These are phyloP conservation scores for Rhopalosiphum padi DNA, from an alignment of 1,140 invertebrate species.

Conservation along the genomic window DNA sequence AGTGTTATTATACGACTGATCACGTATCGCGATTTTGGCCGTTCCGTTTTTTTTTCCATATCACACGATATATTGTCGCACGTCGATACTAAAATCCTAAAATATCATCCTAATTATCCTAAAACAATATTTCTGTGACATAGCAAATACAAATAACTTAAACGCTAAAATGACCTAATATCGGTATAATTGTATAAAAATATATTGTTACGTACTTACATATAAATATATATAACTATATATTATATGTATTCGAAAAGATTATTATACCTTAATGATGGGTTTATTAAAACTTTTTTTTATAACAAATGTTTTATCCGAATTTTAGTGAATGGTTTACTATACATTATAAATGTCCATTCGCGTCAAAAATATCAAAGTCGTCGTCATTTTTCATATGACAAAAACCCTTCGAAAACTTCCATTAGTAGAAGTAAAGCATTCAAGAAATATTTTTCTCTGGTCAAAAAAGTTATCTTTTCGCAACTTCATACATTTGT, in stretches of 20 bases:
- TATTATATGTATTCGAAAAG: rapidly evolving
- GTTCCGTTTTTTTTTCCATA: too few species aligned
- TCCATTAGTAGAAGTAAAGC: background rate
- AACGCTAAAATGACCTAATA: too few species aligned
- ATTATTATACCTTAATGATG: too few species aligned
- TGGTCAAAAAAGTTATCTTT: constrained; percentile 3
- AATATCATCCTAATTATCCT: too few species aligned
- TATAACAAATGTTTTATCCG: background rate
- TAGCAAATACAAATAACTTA: too few species aligned
- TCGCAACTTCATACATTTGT: background rate
- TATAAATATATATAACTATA: too few species aligned
- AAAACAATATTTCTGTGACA: too few species aligned
- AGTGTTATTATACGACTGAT: background rate
- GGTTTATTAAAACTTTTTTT: too few species aligned
- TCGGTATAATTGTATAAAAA: too few species aligned
- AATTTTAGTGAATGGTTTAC: background rate
- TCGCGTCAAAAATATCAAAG: background rate
- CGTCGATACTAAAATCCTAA: too few species aligned
- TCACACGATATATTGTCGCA: too few species aligned
- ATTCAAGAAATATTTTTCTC: background rate
- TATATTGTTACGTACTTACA: too few species aligned
- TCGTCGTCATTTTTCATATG: background rate
- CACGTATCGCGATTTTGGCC: background rate
- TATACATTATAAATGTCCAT: background rate
- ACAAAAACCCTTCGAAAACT: constrained; percentile 1